Evolutionary conservation across 1,140 invertebrate species (phyloP), one percentile per base, ranked within the genome.

Genomic region (Drosophila nebulosa): DNA sequence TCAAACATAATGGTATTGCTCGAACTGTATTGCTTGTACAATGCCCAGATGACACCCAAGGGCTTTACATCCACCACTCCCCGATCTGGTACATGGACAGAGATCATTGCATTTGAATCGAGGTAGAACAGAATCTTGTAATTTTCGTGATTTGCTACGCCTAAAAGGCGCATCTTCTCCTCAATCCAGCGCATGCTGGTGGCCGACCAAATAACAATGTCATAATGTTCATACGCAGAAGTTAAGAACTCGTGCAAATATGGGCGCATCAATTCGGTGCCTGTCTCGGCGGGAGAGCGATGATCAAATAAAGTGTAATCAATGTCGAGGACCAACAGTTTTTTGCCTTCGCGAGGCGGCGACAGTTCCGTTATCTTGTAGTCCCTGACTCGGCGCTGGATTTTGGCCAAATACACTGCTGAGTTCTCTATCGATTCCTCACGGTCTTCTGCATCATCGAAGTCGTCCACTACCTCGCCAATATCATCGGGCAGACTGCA

Each of bases 1-100:
- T 99, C 98, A 86, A 99, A 97, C 98, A 99, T 99, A 70, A 99
- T 98, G 0, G 98, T 99, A 89, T 99, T 99, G 84, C 96, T 97
- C 0, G 95, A 92, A 46, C 94, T 95, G 90, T 96, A 99, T 81
- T 98, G 96, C 12, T 95, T 93, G 91, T 95, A 99, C 91, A 98
- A 98, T 10, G 98, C 98, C 98, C 98, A 99, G 67, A 99, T 98
- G 1, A 99, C 96, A 32, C 97, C 98, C 32, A 99, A 92, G 0
- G 98, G 98, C 93, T 99, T 99, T 0, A 98, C 96, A 95, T 98
- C 92, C 50, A 94, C 96, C 7, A 91, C 90, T 0, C 90, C 90
- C n/a, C 83, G 75, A 16, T 91, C 89, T 22, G 91, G 93, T 14
- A 96, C 94, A 75, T 98, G 95, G 3, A 99, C 96, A 32, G 97